Percentiles rank a stretch among this genome's conserved stretches.
These are phyloP conservation scores for Platygyra sinensis DNA, from an alignment of 64 coral and sea anemone genomes.

Conservation along the genomic window DNA sequence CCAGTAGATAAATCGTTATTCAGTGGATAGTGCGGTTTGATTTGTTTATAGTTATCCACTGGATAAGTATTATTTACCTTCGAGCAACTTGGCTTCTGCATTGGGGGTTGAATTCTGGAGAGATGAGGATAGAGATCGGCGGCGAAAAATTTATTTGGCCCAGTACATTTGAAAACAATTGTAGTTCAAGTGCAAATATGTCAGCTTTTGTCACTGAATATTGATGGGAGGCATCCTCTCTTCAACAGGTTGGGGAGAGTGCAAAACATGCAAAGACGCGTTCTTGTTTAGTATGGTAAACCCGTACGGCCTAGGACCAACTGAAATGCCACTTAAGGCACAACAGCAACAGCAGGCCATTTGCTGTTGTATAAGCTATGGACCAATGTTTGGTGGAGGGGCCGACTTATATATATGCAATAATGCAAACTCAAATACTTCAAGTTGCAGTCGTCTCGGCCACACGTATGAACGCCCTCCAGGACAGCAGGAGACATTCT, in stretches of 20 bases:
- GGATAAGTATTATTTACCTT: no score
- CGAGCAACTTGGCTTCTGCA: no score
- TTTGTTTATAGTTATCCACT: no score
- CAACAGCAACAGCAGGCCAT: conserved; percentile 2
- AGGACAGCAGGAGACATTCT: not conserved
- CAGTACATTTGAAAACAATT: not conserved
- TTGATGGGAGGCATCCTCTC: not conserved
- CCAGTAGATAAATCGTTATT: no score
- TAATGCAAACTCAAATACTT: conserved; percentile 11
- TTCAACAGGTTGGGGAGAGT: not conserved
- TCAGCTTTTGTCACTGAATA: not conserved
- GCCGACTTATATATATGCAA: conserved; percentile 12
- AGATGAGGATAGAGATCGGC: no score
- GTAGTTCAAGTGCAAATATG: not conserved
- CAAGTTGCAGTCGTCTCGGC: conserved; percentile 17
- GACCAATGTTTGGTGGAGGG: conserved; percentile 39
- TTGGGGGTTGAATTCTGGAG: no score
- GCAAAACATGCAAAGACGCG: not conserved
- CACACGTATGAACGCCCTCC: conserved; percentile 23
- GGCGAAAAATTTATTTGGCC: no score
- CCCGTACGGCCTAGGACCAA: not conserved
- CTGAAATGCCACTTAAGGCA: not conserved
- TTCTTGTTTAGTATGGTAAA: conserved; percentile 39
- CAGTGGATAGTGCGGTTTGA: no score
- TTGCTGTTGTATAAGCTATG: not conserved